Conservation (phyloP, 2,113 vertebrate genomes). For the Eptesicus fuscus region DNA sequence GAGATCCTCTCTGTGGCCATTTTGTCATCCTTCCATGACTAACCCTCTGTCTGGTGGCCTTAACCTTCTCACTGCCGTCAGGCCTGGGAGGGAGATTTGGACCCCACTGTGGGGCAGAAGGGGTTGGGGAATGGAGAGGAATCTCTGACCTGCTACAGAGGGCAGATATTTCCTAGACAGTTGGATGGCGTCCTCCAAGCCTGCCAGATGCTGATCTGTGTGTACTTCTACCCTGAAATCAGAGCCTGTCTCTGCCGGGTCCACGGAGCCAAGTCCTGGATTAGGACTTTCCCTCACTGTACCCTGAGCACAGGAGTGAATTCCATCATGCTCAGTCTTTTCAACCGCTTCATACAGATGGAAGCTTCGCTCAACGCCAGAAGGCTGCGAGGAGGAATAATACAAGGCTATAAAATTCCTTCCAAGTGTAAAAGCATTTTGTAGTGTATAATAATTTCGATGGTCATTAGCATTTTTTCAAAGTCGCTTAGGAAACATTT, state of each 20-base stretch:
- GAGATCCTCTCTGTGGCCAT: background rate
- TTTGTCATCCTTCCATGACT: background rate
- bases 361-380: background rate
- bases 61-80: accelerated
- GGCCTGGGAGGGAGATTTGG: background rate
- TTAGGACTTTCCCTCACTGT: background rate
- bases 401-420: background rate
- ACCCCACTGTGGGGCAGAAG: background rate
- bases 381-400: background rate
- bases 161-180: background rate
- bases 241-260: background rate
- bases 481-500: conserved; percentile 49
- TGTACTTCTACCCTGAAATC: background rate
- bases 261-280: background rate
- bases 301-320: background rate
- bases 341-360: background rate
- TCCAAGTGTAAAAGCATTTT: background rate
- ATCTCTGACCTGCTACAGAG: background rate
- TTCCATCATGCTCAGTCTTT: background rate
- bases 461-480: conserved; percentile 30
- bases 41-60: background rate
- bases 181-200: accelerated
- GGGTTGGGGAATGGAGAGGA: accelerated
- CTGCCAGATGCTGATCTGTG: background rate
- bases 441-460: background rate